Conservation (phyloP, 2,113 vertebrate species). For the Ptychochromis oligacanthus region DNA sequence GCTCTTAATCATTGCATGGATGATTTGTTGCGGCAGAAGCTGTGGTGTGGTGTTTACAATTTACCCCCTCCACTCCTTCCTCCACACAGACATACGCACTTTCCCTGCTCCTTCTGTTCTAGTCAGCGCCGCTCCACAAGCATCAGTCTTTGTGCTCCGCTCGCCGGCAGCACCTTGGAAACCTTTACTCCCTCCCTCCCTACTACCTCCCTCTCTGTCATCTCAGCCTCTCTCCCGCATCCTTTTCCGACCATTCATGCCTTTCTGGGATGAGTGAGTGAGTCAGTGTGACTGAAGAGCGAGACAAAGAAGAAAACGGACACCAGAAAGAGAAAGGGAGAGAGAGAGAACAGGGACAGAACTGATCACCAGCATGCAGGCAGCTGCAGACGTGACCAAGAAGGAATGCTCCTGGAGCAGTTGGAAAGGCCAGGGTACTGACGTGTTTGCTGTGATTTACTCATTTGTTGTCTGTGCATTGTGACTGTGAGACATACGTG, state of each 20-base stretch:
- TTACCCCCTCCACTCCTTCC: constrained; percentile 58
- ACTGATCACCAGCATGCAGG: constrained; percentile 89
- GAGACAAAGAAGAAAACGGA: constrained; percentile 68
- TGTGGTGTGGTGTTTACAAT: constrained; percentile 88
- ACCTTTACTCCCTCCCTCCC: constrained; percentile 67
- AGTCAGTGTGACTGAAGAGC: constrained; percentile 72
- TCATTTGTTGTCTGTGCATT: constrained; percentile 28
- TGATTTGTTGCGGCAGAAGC: constrained; percentile 90
- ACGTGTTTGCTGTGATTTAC: constrained; percentile 52
- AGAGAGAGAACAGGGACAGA: constrained; percentile 63
- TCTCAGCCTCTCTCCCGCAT: constrained; percentile 58
- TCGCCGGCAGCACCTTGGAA: constrained; percentile 73
- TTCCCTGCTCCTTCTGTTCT: constrained; percentile 41
- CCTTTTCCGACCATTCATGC: constrained; percentile 80
- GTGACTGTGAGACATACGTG: constrained; percentile 18
- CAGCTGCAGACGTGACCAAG: constrained; percentile 90
- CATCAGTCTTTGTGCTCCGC: constrained; percentile 68
- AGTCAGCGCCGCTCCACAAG: constrained; percentile 54
- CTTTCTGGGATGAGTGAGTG: constrained; percentile 82
- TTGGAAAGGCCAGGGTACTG: constrained; percentile 97
- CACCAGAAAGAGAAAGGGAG: constrained; percentile 55
- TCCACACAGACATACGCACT: constrained; percentile 44
- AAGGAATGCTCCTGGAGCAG: constrained; percentile 96
- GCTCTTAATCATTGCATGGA: constrained; percentile 78
- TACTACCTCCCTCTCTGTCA: constrained; percentile 46